phyloP scores from a whole-genome alignment of 2,888 invertebrate genomes.

The Tridacna gigas region DNA sequence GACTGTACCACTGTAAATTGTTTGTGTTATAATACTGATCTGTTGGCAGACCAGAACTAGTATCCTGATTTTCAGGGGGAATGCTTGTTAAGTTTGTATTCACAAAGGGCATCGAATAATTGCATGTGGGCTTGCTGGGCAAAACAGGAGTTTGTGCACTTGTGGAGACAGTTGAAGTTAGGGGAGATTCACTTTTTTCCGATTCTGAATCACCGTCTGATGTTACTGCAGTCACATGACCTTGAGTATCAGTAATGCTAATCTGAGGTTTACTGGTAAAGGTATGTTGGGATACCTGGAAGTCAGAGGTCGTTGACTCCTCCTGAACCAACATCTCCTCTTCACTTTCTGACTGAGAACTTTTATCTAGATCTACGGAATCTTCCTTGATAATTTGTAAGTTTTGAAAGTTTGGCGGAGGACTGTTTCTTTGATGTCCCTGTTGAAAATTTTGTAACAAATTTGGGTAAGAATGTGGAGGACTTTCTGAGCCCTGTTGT shows the following conservation, averaged over 20 bases:
- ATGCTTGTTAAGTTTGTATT: constrained; percentile 76
- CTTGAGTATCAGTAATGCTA: constrained; percentile 95
- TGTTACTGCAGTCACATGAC: constrained; percentile 85
- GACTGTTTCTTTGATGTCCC: constrained; percentile 78
- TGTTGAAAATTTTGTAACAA: constrained; percentile 70
- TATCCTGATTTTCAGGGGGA: constrained; percentile 59
- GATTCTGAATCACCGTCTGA: constrained; percentile 69
- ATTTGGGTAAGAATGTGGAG: constrained; percentile 69
- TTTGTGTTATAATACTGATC: constrained; percentile 55
- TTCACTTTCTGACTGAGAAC: constrained; percentile 64
- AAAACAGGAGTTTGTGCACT: constrained; percentile 35
- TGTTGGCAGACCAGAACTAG: constrained; percentile 35
- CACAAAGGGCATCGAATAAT: constrained; percentile 57
- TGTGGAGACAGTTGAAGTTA: constrained; percentile 52
- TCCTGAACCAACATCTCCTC: constrained; percentile 67
- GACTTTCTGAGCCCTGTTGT: constrained; percentile 73
- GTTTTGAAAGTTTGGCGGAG: constrained; percentile 83
- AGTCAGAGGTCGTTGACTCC: constrained; percentile 23
- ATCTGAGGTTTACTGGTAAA: constrained; percentile 90
- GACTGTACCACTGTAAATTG: constrained; percentile 60
- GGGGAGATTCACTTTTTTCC: constrained; percentile 60
- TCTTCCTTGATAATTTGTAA: constrained; percentile 85
- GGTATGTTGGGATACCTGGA: constrained; percentile 62
- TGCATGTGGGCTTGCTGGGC: constrained; percentile 43
- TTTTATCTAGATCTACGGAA: constrained; percentile 67